Conservation (phyloP, 2,888 invertebrate species). For the Spicauda simplicius region DNA sequence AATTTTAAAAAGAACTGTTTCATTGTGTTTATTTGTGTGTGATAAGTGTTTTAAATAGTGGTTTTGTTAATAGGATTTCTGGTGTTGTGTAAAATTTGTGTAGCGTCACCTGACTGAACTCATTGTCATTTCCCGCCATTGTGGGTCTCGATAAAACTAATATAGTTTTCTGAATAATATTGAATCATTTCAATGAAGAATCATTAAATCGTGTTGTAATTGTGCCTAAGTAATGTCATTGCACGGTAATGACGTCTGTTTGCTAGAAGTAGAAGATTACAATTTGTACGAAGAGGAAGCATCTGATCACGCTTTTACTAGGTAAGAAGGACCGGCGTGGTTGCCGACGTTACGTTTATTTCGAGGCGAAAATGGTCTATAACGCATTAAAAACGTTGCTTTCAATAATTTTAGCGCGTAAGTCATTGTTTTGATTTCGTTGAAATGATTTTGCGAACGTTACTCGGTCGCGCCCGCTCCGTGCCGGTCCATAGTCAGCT, state of each 20-base stretch:
- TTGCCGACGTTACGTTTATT: slow-evolving; percentile 46
- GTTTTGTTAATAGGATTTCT: slow-evolving; percentile 48
- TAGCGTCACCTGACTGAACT: slow-evolving; percentile 84
- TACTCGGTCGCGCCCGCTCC: slow-evolving; percentile 74
- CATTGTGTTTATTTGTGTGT: slow-evolving; percentile 42
- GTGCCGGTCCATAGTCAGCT: slow-evolving; percentile 83
- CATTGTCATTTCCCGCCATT: slow-evolving; percentile 86
- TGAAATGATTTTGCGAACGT: slow-evolving; percentile 54
- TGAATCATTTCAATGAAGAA: slow-evolving; percentile 62
- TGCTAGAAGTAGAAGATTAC: slow-evolving; percentile 83
- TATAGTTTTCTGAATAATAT: slow-evolving; percentile 49
- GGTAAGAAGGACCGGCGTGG: slow-evolving; percentile 83
- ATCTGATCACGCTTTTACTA: slow-evolving; percentile 82
- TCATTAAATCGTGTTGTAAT: slow-evolving; percentile 55
- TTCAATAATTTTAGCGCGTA: slow-evolving; percentile 35
- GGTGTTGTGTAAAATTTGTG: slow-evolving; percentile 61
- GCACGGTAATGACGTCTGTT: slow-evolving; percentile 83
- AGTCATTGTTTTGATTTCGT: slow-evolving; percentile 41
- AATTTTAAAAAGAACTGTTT: slow-evolving; percentile 50
- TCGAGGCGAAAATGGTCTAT: slow-evolving; percentile 9
- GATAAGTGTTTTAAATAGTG: slow-evolving; percentile 54
- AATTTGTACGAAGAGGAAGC: slow-evolving; percentile 83
- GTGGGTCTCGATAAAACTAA: slow-evolving; percentile 72
- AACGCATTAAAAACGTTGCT: slow-evolving; percentile 6
- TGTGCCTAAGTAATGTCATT: slow-evolving; percentile 79